Evolutionary conservation across 2,888 invertebrate species (phyloP).

Genomic region (Rosalia funebris): DNA sequence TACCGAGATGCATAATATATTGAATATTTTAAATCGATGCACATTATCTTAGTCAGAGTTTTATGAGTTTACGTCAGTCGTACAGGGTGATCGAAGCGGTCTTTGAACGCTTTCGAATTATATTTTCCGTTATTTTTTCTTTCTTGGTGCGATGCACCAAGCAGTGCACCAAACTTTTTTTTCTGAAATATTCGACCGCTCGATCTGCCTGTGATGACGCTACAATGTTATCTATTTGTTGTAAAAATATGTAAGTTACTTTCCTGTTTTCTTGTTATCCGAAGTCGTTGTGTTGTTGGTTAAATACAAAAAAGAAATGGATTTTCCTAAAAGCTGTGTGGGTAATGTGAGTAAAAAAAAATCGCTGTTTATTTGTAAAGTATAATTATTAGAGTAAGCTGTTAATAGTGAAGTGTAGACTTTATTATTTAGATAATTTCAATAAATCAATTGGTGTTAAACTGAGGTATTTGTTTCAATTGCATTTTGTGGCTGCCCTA

Average conservation of each 20-base stretch:
- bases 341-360: conserved; percentile 5
- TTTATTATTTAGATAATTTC: conserved; percentile 23
- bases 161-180: too few species aligned
- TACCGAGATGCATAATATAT: conserved; percentile 7
- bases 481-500: too few species aligned
- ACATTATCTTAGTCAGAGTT: conserved; percentile 13
- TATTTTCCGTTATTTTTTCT: too few species aligned
- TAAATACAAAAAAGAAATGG: background rate
- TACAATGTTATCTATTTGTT: background rate
- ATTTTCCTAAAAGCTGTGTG: conserved; percentile 13
- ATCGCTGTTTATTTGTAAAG: conserved; percentile 22
- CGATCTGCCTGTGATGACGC: background rate
- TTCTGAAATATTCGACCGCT: background rate
- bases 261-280: conserved; percentile 1
- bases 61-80: conserved; percentile 1
- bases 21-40: conserved; percentile 13
- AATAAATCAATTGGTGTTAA: conserved; percentile 20
- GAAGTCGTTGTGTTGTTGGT: background rate
- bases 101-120: too few species aligned
- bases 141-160: too few species aligned
- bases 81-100: background rate
- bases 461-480: conserved; percentile 11
- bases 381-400: conserved; percentile 15
- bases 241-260: background rate
- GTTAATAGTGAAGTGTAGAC: conserved; percentile 23